Base-by-base conservation (phyloP, 2,113 vertebrate species). In the Progne subis region DNA sequence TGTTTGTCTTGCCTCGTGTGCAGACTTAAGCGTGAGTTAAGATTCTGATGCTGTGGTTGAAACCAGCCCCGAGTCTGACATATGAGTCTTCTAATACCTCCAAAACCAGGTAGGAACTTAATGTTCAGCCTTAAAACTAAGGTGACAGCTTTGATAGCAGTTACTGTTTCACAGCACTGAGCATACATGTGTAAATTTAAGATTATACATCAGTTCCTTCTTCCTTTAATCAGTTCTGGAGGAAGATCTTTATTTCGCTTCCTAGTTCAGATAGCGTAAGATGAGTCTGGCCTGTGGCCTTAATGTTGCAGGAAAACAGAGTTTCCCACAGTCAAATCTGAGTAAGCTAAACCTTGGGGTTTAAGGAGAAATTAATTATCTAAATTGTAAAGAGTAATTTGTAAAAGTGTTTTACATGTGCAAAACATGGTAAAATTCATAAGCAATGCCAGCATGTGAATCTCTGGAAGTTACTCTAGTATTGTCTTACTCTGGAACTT, bases 51-150 rank as follows among this genome's bases (percentile, higher is more conserved):
- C 64, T 90, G 65, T 82, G 90, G 26, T 94, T 96, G 79, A 97
- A 69, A 94, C 79, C 85, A 96, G 82, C 86, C 88, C 80, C 41
- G n/a, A 95, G 93, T 94, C 60, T 91, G 92, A 96, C 75, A n/a
- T 82, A 75, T 19, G 94, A 86, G 43, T 81, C 85, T 95, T 87
- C 79, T 93, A 96, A 95, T 94, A 96, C 57, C 92, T 92, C 68
- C 74, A 65, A 92, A 96, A 93, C 94, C 85, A 96, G 94, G 83
- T 63, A 92, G 72, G 52, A 88, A 84, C 71, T 82, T 88, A 65
- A 91, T 5, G 26, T 96, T 94, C 88, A 89, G 95, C 96, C 92
- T 96, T 97, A 77, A 94, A 56, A 52, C 52, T 28, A 63, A 84
- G 39, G 53, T 82, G 78, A 64, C 59, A 68, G 47, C 47, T 81